Conservation (phyloP, 2,113 vertebrate genomes). For the Prinia subflava region DNA sequence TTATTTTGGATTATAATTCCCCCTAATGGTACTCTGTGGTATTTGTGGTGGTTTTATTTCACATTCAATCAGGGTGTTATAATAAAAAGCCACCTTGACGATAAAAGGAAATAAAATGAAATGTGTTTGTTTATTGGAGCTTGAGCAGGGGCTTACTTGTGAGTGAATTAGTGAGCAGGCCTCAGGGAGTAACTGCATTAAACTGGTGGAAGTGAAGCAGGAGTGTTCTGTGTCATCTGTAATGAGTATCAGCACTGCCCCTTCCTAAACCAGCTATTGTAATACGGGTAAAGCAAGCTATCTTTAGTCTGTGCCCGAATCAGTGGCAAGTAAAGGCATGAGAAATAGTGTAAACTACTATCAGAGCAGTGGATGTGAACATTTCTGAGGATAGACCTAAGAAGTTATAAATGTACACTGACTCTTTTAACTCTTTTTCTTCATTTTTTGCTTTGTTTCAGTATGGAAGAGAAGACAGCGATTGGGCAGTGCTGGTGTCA, state of each 20-base stretch:
- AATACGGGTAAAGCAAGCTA: neutral
- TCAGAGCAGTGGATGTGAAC: neutral
- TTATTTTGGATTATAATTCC: neutral
- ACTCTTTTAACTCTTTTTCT: neutral
- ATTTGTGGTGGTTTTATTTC: conserved; percentile 1
- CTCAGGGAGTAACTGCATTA: neutral
- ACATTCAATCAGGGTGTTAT: neutral
- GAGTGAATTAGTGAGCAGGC: neutral
- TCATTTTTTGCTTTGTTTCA: conserved; percentile 65
- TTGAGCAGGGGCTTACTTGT: neutral
- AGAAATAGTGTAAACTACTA: neutral
- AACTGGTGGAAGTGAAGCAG: neutral
- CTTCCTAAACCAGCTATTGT: neutral
- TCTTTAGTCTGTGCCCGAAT: neutral
- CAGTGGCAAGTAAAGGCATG: neutral
- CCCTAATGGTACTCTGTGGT: neutral
- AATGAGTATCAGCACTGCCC: neutral
- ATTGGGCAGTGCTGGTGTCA: conserved; percentile 78
- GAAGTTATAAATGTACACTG: neutral
- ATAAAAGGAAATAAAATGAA: neutral
- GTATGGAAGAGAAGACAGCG: conserved; percentile 77
- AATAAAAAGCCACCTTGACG: conserved; percentile 19
- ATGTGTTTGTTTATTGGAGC: neutral
- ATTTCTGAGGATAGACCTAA: neutral
- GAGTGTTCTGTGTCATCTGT: neutral